Conservation (phyloP, 2,113 vertebrate species). For the Toxotes jaculatrix region DNA sequence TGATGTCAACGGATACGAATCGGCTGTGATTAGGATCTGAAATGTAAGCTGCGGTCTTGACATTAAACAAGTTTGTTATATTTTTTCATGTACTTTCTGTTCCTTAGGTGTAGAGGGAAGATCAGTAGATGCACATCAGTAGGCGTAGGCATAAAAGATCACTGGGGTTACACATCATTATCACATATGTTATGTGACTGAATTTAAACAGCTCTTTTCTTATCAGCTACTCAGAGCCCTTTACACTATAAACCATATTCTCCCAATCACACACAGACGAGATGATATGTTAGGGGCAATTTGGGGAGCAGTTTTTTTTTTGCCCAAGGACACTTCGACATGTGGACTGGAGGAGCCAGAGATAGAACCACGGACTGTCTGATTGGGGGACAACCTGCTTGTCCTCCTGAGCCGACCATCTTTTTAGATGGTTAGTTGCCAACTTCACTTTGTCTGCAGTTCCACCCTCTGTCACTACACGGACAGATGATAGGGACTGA, state of each 20-base stretch:
- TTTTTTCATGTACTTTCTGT: background rate
- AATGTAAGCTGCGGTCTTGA: constrained; percentile 21
- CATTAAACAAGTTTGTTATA: background rate
- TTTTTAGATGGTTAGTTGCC: constrained; percentile 31
- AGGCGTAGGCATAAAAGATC: constrained; percentile 15
- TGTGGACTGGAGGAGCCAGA: too few species aligned
- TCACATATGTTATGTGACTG: background rate
- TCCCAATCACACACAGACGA: background rate
- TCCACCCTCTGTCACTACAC: background rate
- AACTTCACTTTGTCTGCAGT: constrained; percentile 6
- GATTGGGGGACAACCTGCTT: too few species aligned
- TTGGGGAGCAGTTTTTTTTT: too few species aligned
- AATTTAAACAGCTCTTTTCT: too few species aligned
- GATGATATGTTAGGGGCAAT: too few species aligned
- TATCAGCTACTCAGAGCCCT: too few species aligned
- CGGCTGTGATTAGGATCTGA: constrained; percentile 10
- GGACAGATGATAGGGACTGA: background rate
- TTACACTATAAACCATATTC: background rate
- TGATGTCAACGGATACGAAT: background rate
- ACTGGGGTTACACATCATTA: constrained; percentile 49
- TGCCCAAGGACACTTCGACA: too few species aligned
- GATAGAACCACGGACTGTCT: too few species aligned
- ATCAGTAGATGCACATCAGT: too few species aligned
- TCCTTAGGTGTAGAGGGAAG: background rate
- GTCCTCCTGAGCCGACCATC: too few species aligned